Base-by-base conservation (phyloP, 1,140 invertebrate genomes). In the Belonocnema kinseyi region DNA sequence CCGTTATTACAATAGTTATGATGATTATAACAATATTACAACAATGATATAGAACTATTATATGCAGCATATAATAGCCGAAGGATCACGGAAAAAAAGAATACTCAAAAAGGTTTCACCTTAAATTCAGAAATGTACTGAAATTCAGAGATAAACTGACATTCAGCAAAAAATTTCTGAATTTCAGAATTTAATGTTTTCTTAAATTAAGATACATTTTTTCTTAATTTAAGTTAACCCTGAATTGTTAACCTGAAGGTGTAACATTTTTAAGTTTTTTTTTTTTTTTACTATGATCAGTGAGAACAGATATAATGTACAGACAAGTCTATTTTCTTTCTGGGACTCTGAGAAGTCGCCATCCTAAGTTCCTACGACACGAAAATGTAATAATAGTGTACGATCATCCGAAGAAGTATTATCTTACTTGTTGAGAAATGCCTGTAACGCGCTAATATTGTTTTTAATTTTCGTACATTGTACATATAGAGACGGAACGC, bases 291-390 rank as follows among this genome's bases (percentile, higher is more conserved):
- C 26, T 5, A 5, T 33, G 26, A 33, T 33, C 72, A 46, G 75
- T 71, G 61, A 56, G 52, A 61, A 52, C 73, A 50, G 70, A 70
- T 77, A 66, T 84, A 80, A 80, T 80, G 82, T 77, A 79, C 75
- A 84, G 80, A 82, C 33, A 51, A 80, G 82, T 82, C 80, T 80
- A 83, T 83, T 82, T 82, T 80, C 77, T 87, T 86, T 85, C 74
- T 73, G 83, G 83, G 83, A 82, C 85, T 88, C 81, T 77, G 77
- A 76, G 51, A 80, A 85, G 85, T 83, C 88, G 82, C 84, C 88
- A 89, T 90, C 88, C 86, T 90, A 88, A 90, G 89, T 90, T 90
- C 89, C 89, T 90, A 89, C 83, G 83, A 85, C 85, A 88, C 81
- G 85, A 83, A 83, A 82, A 90, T 89, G 85, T 86, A 77, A 83